phyloP scores from a whole-genome alignment of 2,797 vertebrate species.

The Fistularia commersonii region DNA sequence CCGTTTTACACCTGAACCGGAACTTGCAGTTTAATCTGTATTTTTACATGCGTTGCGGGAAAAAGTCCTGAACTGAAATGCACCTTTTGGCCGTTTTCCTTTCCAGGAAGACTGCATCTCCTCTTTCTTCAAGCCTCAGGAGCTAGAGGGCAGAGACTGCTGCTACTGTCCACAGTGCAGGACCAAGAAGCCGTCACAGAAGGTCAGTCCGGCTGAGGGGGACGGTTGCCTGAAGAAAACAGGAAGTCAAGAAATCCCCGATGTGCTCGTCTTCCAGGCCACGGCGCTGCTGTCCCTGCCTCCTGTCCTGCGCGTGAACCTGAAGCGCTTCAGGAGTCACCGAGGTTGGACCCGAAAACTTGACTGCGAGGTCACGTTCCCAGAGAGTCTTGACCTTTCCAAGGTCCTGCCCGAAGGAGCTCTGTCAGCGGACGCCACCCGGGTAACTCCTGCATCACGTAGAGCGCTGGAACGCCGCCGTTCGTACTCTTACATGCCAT shows the following conservation, averaged over 20 bases:
- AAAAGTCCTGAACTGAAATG: not conserved
- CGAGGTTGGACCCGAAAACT: constrained; percentile 39
- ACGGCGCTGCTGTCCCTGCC: constrained; percentile 64
- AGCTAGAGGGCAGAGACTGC: constrained; percentile 40
- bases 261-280: constrained; percentile 34
- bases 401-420: constrained; percentile 3
- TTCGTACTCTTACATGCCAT: not conserved
- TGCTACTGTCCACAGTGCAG: constrained; percentile 63
- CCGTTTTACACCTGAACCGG: no score
- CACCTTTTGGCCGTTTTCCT: not conserved
- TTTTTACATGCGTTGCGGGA: no score
- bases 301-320: constrained; percentile 63
- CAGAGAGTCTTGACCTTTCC: constrained; percentile 52
- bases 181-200: constrained; percentile 45
- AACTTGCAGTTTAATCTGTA: no score
- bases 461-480: not conserved
- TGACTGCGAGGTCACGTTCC: constrained; percentile 55
- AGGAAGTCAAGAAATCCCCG: no score
- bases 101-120: constrained; percentile 61
- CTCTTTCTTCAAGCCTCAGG: constrained; percentile 62
- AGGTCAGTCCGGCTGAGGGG: constrained; percentile 57
- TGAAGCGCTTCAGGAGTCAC: constrained; percentile 64
- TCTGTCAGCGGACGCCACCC: constrained; percentile 25
- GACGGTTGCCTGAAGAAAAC: no score
- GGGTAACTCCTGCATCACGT: constrained; percentile 20